A percentile compares a stretch with the other conserved stretches of the same genome.
Conservation (phyloP, 2,797 vertebrate species). For the Xiphorhynchus erythropygius region DNA sequence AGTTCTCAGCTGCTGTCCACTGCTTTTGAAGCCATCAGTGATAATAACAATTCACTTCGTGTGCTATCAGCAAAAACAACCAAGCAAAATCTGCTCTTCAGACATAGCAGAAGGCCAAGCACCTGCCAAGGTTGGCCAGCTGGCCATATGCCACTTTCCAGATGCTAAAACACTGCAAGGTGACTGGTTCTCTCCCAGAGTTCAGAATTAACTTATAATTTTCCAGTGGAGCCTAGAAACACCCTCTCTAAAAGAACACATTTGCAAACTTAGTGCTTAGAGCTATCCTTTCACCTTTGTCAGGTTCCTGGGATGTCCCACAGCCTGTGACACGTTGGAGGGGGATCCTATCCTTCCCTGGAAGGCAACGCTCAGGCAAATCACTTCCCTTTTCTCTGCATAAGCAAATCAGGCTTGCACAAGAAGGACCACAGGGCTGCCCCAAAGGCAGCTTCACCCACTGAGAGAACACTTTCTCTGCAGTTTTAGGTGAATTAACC, state of each 20-base stretch:
- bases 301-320: accelerated
- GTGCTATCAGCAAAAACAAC: not conserved
- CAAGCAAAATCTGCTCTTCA: not conserved
- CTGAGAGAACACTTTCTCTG: not conserved
- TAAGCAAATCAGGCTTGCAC: not conserved
- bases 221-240: not conserved
- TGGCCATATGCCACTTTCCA: not conserved
- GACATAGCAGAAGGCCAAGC: not conserved
- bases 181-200: not conserved
- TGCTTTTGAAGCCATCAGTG: not conserved
- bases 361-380: accelerated
- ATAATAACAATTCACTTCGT: not conserved
- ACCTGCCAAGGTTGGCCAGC: not conserved
- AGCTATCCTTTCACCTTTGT: accelerated
- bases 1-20: not conserved
- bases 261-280: not conserved
- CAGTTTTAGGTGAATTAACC: not conserved
- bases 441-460: not conserved
- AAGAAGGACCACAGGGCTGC: not conserved
- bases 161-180: not conserved
- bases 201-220: not conserved
- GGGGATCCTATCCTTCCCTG: not conserved
- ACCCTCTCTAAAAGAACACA: not conserved
- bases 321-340: accelerated
- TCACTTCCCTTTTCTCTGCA: not conserved